These are phyloP conservation scores for Perithous albicinctus DNA, from an alignment of 2,888 invertebrate genomes.

Conservation along the genomic window DNA sequence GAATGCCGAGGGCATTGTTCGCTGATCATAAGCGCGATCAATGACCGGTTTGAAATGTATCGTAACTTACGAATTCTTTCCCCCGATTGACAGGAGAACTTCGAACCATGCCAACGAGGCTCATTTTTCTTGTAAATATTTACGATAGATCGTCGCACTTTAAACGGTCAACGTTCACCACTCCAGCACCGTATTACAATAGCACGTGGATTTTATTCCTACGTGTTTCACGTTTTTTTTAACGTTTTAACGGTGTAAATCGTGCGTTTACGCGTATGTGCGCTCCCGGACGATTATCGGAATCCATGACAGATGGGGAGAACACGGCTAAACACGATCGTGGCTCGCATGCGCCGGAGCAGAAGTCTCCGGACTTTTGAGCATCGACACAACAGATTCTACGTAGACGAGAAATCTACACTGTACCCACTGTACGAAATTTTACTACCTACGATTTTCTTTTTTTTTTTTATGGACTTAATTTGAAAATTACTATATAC, in stretches of 20 bases:
- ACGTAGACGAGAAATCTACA: conserved; percentile 57
- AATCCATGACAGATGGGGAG: conserved; percentile 82
- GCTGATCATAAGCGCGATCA: conserved; percentile 51
- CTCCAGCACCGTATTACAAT: conserved; percentile 55
- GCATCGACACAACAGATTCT: conserved; percentile 51
- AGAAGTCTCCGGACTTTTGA: conserved; percentile 70
- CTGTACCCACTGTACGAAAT: background rate
- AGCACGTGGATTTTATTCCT: conserved; percentile 2
- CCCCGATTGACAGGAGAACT: conserved; percentile 76
- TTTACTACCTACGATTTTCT: background rate
- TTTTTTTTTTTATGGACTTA: background rate
- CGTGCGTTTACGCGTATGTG: conserved; percentile 78
- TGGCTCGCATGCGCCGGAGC: conserved; percentile 79
- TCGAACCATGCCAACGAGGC: conserved; percentile 73
- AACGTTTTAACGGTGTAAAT: conserved; percentile 76
- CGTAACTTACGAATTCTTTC: conserved; percentile 78
- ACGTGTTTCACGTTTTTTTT: conserved; percentile 21
- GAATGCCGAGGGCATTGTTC: conserved; percentile 40
- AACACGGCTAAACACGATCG: conserved; percentile 66
- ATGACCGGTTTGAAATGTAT: conserved; percentile 62
- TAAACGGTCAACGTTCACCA: conserved; percentile 28
- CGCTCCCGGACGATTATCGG: conserved; percentile 80
- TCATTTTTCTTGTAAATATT: conserved; percentile 70
- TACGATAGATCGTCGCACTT: background rate
- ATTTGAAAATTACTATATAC: background rate